Base-by-base conservation (phyloP, 2,797 vertebrate genomes). In the Anguilla marmorata region DNA sequence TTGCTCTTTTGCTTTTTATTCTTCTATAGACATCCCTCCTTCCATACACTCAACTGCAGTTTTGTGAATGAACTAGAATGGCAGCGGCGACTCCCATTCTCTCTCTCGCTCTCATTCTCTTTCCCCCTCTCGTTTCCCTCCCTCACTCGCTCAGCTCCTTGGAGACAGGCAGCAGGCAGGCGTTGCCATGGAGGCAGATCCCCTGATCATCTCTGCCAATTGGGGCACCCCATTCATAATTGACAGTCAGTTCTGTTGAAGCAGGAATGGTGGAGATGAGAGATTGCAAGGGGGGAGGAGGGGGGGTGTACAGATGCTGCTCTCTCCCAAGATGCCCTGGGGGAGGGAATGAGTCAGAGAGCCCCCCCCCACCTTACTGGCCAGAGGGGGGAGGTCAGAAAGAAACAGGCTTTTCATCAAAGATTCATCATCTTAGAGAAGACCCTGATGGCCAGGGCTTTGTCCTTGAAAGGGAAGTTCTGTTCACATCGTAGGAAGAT, bases 321-420 rank as follows among this genome's bases (percentile, higher is more conserved):
- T 56, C 12, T n/a, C 50, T 84, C 83, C 83, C 50, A 84, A 19
- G 83, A 56, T 84, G 83, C 83, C 83, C 83, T 58, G 83, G 52
- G 83, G 83, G 4, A 84, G 52, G 52, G 83, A 84, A 84, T 84
- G 69, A 76, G 86, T 86, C 69, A 72, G 41, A 54, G 11, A 6
- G 52, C 6, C 91, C 92, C 93, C 92, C 52, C n/a, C 76, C 90
- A 92, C 91, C 91, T 91, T 11, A 91, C 91, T 92, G 92, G 92
- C 92, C 89, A 91, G 91, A 90, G 92, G 92, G 90, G 92, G 91
- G 89, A 91, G 91, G 92, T 85, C 90, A 91, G 54, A 93, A 91
- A 7, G 27, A 37, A 84, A 93, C 91, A 21, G n/a, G 30, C 82
- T 87, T 90, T 89, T 88, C 91, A 92, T 92, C 90, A 94, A 93